Percentiles rank a stretch among this genome's conserved stretches.
Evolutionary conservation across 2,888 invertebrate genomes (phyloP).

Genomic region (Noctua fimbriata): DNA sequence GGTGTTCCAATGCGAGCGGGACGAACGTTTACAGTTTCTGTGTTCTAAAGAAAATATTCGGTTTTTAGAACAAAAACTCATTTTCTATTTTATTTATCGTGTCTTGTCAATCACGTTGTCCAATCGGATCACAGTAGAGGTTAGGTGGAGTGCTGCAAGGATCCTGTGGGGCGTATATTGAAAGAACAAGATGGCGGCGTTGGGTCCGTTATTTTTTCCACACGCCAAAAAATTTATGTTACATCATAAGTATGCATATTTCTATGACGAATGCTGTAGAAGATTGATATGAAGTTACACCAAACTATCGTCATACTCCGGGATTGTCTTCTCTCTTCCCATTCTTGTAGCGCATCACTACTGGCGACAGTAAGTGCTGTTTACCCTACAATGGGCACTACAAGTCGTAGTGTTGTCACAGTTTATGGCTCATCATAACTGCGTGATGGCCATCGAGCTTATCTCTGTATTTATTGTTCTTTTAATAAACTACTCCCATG

Average conservation of each 20-base stretch:
- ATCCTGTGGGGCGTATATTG: neutral
- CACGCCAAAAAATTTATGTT: neutral
- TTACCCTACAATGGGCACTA: conserved; percentile 41
- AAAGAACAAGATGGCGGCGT: neutral
- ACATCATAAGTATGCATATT: neutral
- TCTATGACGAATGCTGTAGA: neutral
- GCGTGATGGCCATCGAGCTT: conserved; percentile 54
- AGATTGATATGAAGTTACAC: neutral
- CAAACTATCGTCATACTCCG: neutral
- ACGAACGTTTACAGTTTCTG: neutral
- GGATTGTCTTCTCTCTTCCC: neutral
- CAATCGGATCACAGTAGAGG: neutral
- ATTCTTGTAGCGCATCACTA: conserved; percentile 34
- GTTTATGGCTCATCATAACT: conserved; percentile 70
- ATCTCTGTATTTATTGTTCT: conserved; percentile 57
- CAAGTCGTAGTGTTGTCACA: conserved; percentile 45
- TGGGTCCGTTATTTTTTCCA: neutral
- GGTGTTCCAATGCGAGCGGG: neutral
- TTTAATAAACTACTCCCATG: conserved; percentile 57
- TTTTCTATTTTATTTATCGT: neutral
- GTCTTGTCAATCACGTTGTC: neutral
- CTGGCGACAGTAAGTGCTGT: conserved; percentile 19
- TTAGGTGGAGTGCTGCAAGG: neutral
- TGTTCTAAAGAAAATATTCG: neutral
- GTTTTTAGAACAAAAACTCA: too few species aligned